Base-by-base conservation (phyloP, 2,113 vertebrate genomes). In the Nyctereutes procyonoides region DNA sequence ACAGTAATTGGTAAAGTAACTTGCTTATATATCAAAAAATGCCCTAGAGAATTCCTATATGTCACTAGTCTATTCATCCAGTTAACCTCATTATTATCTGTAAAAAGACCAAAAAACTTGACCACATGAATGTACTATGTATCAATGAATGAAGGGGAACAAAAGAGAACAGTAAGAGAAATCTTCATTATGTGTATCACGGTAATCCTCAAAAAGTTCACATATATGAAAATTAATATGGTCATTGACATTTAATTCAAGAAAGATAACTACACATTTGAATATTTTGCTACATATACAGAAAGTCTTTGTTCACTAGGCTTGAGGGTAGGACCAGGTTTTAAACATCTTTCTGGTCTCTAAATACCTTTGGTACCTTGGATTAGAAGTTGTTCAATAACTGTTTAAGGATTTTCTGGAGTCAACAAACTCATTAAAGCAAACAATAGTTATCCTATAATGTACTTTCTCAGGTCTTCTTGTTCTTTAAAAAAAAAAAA, bases 21-120 rank as follows among this genome's bases (percentile, higher is more conserved):
- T 82, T 93, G 74, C 32, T 63, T 55, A 89, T 17, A 5, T 28
- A 88, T 89, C 20, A 90, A 88, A 96, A 96, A 93, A 74, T 80
- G 63, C 13, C 53, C n/a, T 0, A 67, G 22, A 86, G 63, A 95
- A 95, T 82, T 89, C 43, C 48, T 86, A 22, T 32, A 26, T 35
- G 12, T 89, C 65, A 93, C 38, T 73, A 56, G 4, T 43, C 10
- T 26, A 71, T 14, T 83, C 35, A 95, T 71, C 7, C 16, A 95
- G 8, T 60, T 60, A 90, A 24, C 20, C n/a, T 92, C 19, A 90
- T 77, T 24, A 90, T 67, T 77, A 89, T 48, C 65, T 85, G 35
- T 67, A 63, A 55, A 89, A 74, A 83, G n/a, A 32, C 28, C 8
- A 79, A 71, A 83, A 89, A 74, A 8, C 20, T 55, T 80, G 22